phyloP scores from a whole-genome alignment of 2,797 vertebrate genomes.

The Discoglossus pictus region DNA sequence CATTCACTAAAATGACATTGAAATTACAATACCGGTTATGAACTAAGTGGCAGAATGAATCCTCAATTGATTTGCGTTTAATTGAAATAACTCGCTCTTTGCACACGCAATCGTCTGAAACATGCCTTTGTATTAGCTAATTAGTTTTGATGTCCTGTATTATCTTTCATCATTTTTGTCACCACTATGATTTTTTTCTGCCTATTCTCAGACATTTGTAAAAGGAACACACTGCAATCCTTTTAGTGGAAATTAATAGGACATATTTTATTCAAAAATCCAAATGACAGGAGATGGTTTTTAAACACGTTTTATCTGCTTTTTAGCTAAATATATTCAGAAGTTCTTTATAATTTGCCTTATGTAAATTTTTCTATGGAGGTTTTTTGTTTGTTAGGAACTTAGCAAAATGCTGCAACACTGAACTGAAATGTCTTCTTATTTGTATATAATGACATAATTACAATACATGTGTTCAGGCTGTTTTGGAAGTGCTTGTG shows the following conservation, averaged over 20 bases:
- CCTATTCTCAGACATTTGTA: not conserved
- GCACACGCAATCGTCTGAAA: conserved; percentile 5
- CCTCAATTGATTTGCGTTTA: conserved; percentile 39
- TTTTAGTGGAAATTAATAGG: not conserved
- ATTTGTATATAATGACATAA: no score
- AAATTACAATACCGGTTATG: conserved; percentile 12
- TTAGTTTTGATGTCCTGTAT: conserved; percentile 20
- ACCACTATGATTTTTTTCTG: not conserved
- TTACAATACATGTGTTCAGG: no score
- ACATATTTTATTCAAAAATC: no score
- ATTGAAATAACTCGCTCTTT: conserved; percentile 31
- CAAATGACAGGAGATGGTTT: no score
- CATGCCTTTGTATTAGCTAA: conserved; percentile 13
- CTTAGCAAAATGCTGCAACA: no score
- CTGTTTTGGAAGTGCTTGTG: no score
- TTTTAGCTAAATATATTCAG: no score
- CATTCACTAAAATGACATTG: not conserved
- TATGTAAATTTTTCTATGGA: no score
- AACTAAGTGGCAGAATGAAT: not conserved
- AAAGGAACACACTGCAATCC: not conserved
- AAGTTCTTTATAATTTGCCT: no score
- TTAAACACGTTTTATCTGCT: no score
- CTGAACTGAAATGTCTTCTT: no score
- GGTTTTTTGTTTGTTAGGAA: no score
- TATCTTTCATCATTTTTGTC: not conserved